Evolutionary conservation across 2,888 invertebrate species (phyloP), one percentile per base, ranked within the genome.

Genomic region (Microdon myrmicae): DNA sequence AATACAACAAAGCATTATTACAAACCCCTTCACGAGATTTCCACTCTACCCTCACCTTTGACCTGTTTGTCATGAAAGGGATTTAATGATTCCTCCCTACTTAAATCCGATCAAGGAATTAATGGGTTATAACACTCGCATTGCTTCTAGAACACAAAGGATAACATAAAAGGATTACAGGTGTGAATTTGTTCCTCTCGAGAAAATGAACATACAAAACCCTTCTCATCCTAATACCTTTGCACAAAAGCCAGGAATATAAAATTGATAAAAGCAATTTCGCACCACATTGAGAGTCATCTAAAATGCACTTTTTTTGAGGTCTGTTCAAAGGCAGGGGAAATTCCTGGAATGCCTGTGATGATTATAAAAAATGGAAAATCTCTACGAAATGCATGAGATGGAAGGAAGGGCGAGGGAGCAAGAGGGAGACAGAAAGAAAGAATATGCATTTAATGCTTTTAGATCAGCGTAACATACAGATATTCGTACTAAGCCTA

Each of bases 191-290:
- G 13, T 25, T 45, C 29, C 53, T 58, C 39, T 38, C 44, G 28
- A 39, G 44, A 23, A 44, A 45, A 29, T 32, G 34, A 17, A 32
- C 31, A 51, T 34, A 47, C 45, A 47, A 55, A 48, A 59, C 45
- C 32, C 49, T 8, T 22, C 32, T 47, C 47, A 44, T n/a, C n/a
- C n/a, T 43, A 60, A 55, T 47, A 60, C 60, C 60, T 60, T 54
- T 26, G 10, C 51, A 54, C 54, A 54, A 56, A 47, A 54, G 55
- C 41, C 60, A 60, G 43, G 60, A 43, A 60, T 43, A 55, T 43
- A 38, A 39, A 55, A 60, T 60, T 54, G 48, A 54, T 47, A 60
- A 60, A 54, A 53, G 37, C 13, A 43, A 43, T 54, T 60, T 60
- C 60, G 54, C 60, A 60, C 60, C 31, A 51, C 59, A 59, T 53